phyloP scores from a whole-genome alignment of 1,140 invertebrate genomes.

The Drosophila athabasca region DNA sequence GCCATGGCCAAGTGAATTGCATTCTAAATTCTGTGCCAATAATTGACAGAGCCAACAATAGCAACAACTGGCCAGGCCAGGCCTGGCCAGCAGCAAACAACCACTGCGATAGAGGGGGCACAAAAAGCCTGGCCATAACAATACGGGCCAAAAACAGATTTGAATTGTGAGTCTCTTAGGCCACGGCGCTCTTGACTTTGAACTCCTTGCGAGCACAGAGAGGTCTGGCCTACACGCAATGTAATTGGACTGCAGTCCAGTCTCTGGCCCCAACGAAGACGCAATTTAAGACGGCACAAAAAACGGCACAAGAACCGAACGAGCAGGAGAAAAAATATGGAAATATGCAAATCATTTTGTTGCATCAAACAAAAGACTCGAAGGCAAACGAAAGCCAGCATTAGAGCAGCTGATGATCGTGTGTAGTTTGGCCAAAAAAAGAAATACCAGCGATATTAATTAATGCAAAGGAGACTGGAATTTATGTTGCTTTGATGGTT shows the following conservation, averaged over 20 bases:
- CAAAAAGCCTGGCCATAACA: slow-evolving; percentile 53
- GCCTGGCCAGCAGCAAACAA: too few relatives aligned
- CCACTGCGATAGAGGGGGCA: slow-evolving; percentile 41
- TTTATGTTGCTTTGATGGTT: slow-evolving; percentile 20
- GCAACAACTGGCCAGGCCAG: slow-evolving; percentile 8
- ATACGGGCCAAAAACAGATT: slow-evolving; percentile 70
- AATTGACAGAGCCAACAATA: slow-evolving; percentile 71
- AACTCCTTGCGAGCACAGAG: slow-evolving; percentile 41
- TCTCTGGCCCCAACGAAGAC: slow-evolving; percentile 21
- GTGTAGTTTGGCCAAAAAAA: slow-evolving; percentile 3
- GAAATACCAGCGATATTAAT: slow-evolving; percentile 15
- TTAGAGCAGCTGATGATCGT: slow-evolving; percentile 25
- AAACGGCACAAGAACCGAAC: too few relatives aligned
- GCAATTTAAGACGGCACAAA: slow-evolving; percentile 48
- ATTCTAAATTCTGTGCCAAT: slow-evolving; percentile 75
- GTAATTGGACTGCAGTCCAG: slow-evolving; percentile 60
- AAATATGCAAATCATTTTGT: slow-evolving; percentile 76
- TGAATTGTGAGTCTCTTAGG: slow-evolving; percentile 65
- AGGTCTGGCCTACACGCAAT: slow-evolving; percentile 59
- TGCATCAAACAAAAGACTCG: slow-evolving; percentile 68
- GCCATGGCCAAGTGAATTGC: slow-evolving; percentile 49
- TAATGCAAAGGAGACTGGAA: slow-evolving; percentile 7
- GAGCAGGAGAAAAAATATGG: slow-evolving; percentile 59
- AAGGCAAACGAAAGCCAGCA: slow-evolving; percentile 15
- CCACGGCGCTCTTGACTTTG: slow-evolving; percentile 66